phyloP scores from a whole-genome alignment of 2,113 vertebrate species.

The Antigone vipio region DNA sequence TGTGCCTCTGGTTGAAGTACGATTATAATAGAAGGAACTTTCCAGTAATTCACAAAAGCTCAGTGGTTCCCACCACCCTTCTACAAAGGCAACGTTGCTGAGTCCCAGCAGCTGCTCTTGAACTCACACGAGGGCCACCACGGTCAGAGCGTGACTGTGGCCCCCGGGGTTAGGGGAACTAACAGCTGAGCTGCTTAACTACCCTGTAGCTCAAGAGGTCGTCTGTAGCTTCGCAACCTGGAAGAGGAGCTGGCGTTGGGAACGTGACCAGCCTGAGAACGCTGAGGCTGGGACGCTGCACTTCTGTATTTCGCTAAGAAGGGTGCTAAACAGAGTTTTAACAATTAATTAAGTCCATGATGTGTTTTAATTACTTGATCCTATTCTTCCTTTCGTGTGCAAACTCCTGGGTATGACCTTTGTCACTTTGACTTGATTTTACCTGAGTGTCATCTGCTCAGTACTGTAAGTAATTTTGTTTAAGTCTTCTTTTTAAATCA shows the following conservation, averaged over 20 bases:
- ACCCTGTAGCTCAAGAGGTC: background rate
- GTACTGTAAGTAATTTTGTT: background rate
- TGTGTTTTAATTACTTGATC: background rate
- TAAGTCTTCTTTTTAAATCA: background rate
- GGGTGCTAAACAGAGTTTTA: background rate
- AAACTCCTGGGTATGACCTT: background rate
- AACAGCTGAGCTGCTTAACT: background rate
- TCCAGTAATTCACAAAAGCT: background rate
- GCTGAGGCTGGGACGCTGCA: fast-evolving
- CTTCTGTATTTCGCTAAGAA: background rate
- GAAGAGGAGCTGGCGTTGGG: fast-evolving
- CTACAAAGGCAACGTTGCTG: background rate
- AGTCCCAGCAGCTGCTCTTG: background rate
- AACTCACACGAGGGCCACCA: background rate
- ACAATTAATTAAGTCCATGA: background rate
- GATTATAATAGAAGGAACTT: background rate
- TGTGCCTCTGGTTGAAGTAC: background rate
- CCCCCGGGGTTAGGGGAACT: background rate
- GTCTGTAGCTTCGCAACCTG: background rate
- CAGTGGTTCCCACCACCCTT: background rate
- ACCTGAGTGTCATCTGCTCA: background rate
- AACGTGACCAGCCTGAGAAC: background rate
- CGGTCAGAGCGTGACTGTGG: background rate
- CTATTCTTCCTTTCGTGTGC: background rate
- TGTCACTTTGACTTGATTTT: background rate